Evolutionary conservation across 53 echinoderm and acorn worm species (phyloP), one percentile per base, ranked within the genome.

Genomic region (Antedon mediterranea): DNA sequence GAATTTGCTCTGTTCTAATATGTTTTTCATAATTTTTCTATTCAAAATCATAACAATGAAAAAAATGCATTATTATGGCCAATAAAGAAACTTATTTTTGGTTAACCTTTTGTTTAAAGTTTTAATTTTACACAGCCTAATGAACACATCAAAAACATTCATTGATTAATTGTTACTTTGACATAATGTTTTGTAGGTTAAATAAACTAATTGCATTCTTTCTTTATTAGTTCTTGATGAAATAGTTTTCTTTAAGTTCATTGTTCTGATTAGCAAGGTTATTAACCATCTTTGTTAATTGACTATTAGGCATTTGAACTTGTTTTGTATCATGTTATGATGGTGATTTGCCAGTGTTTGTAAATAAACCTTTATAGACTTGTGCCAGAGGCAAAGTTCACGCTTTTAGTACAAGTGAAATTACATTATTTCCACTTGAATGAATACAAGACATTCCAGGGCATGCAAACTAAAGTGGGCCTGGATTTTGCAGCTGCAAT

Each of bases 271-370:
- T 11, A 57, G 4, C 11, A 26, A 57, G 57, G 57, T 57, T 57
- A 57, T 57, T 57, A 57, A 57, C 57, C 57, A 57, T 57, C 57
- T 57, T 57, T 57, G 57, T 57, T 57, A 57, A 57, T 57, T 57
- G 57, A 57, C 57, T 57, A 57, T 57, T 8, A 57, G 23, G 20
- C 23, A 2, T 57, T 57, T 57, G 9, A 57, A 57, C 57, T 57
- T 57, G 26, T 57, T 6, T 57, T 57, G 11, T 15, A 57, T 8
- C 57, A 57, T 57, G 57, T 57, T 57, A 57, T 57, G 57, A 1
- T 57, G 57, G 15, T 57, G 57, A 57, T 57, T 57, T 57, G 7
- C 2, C 23, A 57, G 57, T 57, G 57, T 57, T 57, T 57, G 57
- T 57, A 57, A 57, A 57, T 57, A 57, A 23, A 57, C 15, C 37